These are phyloP conservation scores for Diachasma alloeum DNA, from an alignment of 1,140 invertebrate genomes.

Conservation along the genomic window DNA sequence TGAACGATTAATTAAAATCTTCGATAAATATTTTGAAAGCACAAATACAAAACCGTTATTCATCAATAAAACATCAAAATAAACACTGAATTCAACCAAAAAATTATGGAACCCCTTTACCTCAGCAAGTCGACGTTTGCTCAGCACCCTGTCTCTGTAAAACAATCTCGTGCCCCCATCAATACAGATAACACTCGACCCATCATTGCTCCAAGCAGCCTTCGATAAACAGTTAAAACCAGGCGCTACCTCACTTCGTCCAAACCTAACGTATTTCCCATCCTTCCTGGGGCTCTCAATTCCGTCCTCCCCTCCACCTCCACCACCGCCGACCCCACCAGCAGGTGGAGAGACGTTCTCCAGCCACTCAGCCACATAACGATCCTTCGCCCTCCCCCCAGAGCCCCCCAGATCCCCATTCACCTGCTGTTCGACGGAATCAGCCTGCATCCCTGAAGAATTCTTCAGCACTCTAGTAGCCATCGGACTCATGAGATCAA, in stretches of 20 bases:
- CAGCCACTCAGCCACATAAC: constrained; percentile 2
- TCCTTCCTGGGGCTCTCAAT: neutral
- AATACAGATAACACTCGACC: neutral
- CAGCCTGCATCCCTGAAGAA: no score
- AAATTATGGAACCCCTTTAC: constrained; percentile 24
- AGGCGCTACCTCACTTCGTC: neutral
- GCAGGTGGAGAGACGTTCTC: neutral
- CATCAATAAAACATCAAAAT: no score
- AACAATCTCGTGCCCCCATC: constrained; percentile 26
- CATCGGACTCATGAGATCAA: neutral
- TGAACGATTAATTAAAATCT: no score
- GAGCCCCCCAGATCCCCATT: neutral
- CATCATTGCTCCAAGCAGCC: neutral
- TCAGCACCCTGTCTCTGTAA: constrained; percentile 38
- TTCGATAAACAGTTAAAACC: neutral
- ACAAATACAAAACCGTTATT: no score
- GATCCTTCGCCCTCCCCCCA: neutral
- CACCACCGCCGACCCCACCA: neutral
- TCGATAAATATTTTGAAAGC: no score
- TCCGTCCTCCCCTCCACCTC: neutral
- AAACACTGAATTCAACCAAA: constrained; percentile 1
- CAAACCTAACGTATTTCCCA: neutral
- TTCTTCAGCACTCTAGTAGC: neutral
- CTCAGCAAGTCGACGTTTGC: constrained; percentile 34
- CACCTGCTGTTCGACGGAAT: neutral